Evolutionary conservation across 2,113 vertebrate genomes (phyloP), one percentile per base, ranked within the genome.

Genomic region (Burhinus oedicnemus): DNA sequence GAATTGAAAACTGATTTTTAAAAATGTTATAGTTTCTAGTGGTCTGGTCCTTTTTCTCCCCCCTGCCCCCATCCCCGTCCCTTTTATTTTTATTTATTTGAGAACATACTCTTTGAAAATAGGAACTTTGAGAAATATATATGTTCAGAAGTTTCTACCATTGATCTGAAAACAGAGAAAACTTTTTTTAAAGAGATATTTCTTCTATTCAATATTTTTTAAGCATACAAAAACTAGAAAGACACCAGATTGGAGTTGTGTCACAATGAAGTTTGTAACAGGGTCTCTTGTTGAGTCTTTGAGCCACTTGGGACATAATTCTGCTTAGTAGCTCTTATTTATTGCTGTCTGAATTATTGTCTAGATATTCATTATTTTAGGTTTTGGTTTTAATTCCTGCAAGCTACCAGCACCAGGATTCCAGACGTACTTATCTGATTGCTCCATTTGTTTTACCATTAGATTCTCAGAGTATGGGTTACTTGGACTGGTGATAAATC

Each of bases 31-130:
- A 3, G 2, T 9, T 92, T 57, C 44, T 75, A 29, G 15, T 3
- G 49, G 7, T n/a, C 16, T 44, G 0, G 0, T 58, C 2, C 1
- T 4, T 34, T 21, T 20, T 22, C 0, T 10, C 8, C 26, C 18
- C 11, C 19, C 4, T 15, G 12, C 42, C 42, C 15, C 42, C 42
- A 44, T 44, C n/a, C n/a, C n/a, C 19, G 5, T 22, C 54, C 15
- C 9, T 64, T 82, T 70, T 34, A 10, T 66, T 94, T 72, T 68
- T 1, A 14, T 36, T 42, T 80, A 51, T 54, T 38, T 55, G 13
- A 49, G 8, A 74, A 26, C 1, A 30, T 58, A 17, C 10, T 81
- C 23, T 4, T 57, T 75, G 40, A 78, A 40, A 82, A 38, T 3
- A 42, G 21, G 11, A 45, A 42, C 15, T 74, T 18, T 25, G 15